Percentiles rank a stretch among this genome's conserved stretches.
phyloP scores from a whole-genome alignment of 2,797 vertebrate species.

The Pangasius djambal region DNA sequence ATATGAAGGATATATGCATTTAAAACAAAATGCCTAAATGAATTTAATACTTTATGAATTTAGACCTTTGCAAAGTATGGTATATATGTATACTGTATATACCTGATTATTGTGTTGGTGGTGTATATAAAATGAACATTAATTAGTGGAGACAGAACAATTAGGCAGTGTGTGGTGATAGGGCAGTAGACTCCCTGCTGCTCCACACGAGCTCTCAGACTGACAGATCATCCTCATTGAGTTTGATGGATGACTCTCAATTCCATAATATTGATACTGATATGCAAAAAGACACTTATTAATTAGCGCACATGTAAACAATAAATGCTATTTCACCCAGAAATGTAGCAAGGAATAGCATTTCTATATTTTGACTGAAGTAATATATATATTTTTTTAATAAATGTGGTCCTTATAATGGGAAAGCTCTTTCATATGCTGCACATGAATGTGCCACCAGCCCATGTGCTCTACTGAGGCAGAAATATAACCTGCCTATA shows the following conservation, averaged over 20 bases:
- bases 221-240: constrained; percentile 55
- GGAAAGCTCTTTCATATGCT: neutral
- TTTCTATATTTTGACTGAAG: neutral
- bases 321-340: neutral
- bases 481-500: constrained; percentile 6
- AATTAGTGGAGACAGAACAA: constrained; percentile 57
- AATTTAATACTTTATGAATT: neutral
- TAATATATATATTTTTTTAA: neutral
- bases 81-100: neutral
- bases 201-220: constrained; percentile 19
- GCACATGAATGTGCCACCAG: neutral
- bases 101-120: constrained; percentile 67
- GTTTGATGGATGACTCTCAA: constrained; percentile 47
- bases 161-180: constrained; percentile 37
- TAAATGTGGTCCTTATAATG: neutral
- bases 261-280: constrained; percentile 50
- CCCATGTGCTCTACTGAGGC: neutral
- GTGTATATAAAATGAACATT: constrained; percentile 65
- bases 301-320: neutral
- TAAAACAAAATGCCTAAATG: neutral
- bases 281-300: constrained; percentile 17
- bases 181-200: constrained; percentile 41
- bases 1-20: neutral
- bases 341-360: neutral
- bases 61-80: neutral